Percentiles rank a stretch among this genome's conserved stretches.
These are phyloP conservation scores for Selene dorsalis DNA, from an alignment of 2,797 vertebrate genomes.

Conservation along the genomic window DNA sequence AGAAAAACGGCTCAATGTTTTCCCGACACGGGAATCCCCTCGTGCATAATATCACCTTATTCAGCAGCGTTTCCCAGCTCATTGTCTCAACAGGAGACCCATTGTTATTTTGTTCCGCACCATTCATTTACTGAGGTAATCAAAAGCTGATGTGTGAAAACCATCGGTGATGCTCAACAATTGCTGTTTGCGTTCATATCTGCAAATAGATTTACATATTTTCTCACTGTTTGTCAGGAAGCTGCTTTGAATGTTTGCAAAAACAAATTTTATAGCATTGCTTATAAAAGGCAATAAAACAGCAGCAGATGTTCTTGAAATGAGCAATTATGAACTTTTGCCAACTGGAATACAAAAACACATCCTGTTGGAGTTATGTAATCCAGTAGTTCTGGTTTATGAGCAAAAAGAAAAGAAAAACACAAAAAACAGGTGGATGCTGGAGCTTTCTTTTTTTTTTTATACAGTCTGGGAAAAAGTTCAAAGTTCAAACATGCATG, in stretches of 20 bases:
- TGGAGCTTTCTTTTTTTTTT: background rate
- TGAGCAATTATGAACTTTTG: background rate
- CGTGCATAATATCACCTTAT: constrained; percentile 19
- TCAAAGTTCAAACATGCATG: background rate
- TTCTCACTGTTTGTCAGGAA: background rate
- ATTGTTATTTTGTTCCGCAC: constrained; percentile 41
- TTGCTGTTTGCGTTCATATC: background rate
- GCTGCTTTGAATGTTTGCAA: background rate
- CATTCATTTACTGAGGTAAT: constrained; percentile 34
- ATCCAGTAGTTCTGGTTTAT: background rate
- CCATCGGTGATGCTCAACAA: constrained; percentile 7
- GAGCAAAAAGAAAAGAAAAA: background rate
- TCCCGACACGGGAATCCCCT: constrained; percentile 35
- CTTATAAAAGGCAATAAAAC: background rate
- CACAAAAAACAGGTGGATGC: background rate
- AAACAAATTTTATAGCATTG: constrained; percentile 4
- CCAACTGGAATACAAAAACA: background rate
- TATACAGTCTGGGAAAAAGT: background rate
- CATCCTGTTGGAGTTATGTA: background rate
- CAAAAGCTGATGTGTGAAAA: constrained; percentile 15
- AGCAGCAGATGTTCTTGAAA: constrained; percentile 3
- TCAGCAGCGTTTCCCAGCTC: constrained; percentile 37
- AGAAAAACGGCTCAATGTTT: constrained; percentile 19
- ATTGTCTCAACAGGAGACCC: constrained; percentile 37
- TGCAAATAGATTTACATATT: background rate